A percentile compares a stretch with the other conserved stretches of the same genome.
phyloP scores from a whole-genome alignment of 2,888 invertebrate genomes.

The Drosophila prolongata region DNA sequence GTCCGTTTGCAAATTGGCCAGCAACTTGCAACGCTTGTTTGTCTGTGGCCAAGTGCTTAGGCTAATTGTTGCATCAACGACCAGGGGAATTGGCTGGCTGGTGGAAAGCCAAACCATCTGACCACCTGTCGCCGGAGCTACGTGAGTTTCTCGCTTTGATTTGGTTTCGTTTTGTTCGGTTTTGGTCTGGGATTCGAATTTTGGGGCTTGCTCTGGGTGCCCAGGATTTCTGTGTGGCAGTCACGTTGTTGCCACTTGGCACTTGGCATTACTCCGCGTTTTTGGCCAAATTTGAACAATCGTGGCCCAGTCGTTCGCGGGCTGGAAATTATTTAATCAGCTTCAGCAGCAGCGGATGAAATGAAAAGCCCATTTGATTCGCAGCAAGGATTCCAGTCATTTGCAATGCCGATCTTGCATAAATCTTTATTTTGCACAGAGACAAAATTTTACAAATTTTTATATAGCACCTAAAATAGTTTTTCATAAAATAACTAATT shows the following conservation, averaged over 20 bases:
- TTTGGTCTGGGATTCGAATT: conserved; percentile 26
- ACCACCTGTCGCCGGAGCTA: conserved; percentile 72
- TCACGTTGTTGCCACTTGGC: conserved; percentile 82
- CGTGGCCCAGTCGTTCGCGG: conserved; percentile 39
- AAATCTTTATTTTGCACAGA: conserved; percentile 10
- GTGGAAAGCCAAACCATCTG: conserved; percentile 57
- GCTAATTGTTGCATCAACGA: conserved; percentile 75
- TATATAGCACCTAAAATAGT: not conserved
- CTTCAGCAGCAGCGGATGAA: conserved; percentile 34
- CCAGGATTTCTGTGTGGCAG: conserved; percentile 61
- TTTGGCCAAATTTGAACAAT: conserved; percentile 43
- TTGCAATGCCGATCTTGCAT: conserved; percentile 30
- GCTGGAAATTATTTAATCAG: conserved; percentile 47
- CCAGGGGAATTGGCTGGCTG: conserved; percentile 27
- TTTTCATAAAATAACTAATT: too few relatives aligned
- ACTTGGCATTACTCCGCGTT: conserved; percentile 51
- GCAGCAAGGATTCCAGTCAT: conserved; percentile 31
- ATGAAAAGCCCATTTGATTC: conserved; percentile 34
- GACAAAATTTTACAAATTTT: not conserved
- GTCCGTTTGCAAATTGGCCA: conserved; percentile 65
- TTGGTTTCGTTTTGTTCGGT: conserved; percentile 23
- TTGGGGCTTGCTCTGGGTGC: conserved; percentile 23
- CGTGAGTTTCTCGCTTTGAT: conserved; percentile 35
- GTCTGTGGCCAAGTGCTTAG: conserved; percentile 68
- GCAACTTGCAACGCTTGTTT: conserved; percentile 59